Evolutionary conservation across 1,140 invertebrate species (phyloP).

Genomic region (Papilio polyxenes): DNA sequence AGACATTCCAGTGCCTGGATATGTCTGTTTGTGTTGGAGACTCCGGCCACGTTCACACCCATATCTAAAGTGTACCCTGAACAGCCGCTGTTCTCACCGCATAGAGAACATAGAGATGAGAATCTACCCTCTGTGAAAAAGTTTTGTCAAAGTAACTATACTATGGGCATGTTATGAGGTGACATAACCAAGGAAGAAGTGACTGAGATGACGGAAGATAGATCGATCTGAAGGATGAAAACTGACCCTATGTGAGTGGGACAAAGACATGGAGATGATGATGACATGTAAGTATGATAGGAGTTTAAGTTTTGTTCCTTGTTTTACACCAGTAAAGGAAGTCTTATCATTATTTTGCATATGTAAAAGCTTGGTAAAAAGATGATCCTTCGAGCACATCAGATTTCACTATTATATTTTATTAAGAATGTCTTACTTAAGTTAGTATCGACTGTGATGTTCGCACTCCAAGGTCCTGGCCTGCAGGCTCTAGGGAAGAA

Average conservation of each 20-base stretch:
- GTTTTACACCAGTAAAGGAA: no score
- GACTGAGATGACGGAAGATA: no score
- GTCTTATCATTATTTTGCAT: no score
- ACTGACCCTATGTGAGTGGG: no score
- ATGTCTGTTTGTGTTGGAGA: conserved; percentile 77
- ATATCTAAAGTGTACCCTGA: conserved; percentile 61
- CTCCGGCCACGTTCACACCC: conserved; percentile 52
- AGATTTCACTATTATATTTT: not conserved
- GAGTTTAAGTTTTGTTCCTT: no score
- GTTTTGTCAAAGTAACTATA: not conserved
- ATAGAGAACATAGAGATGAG: conserved; percentile 68
- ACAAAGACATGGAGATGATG: no score
- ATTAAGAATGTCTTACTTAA: conserved; percentile 80
- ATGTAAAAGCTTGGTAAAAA: no score
- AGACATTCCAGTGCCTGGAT: conserved; percentile 86
- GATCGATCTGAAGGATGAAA: no score
- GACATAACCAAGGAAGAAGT: no score
- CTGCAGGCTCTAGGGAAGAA: conserved; percentile 84
- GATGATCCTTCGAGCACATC: not conserved
- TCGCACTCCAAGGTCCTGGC: conserved; percentile 84
- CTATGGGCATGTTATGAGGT: no score
- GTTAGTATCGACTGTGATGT: conserved; percentile 76
- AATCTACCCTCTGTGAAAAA: conserved; percentile 60
- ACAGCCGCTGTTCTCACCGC: conserved; percentile 55
- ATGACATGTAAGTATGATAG: no score